Base-by-base conservation (phyloP, 2,888 invertebrate genomes). In the Drosophila demipolita region DNA sequence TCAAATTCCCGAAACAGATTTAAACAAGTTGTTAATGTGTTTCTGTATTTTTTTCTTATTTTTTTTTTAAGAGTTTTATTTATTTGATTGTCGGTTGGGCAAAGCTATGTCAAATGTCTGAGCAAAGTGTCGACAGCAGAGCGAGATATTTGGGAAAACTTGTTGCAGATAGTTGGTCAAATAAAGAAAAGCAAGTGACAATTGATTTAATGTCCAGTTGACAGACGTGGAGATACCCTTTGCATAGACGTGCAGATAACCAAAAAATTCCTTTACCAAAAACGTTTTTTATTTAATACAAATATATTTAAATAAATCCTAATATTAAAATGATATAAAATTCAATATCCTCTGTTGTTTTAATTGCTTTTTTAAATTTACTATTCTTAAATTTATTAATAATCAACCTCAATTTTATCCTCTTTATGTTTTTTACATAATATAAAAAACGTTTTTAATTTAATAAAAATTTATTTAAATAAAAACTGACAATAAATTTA, bases 81-180 rank as follows among this genome's bases (percentile, higher is more conserved):
- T 75, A 61, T 79, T 79, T 82, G 65, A 75, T 73, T 75, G 68
- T 71, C 80, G 15, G 17, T 9, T 62, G 61, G 23, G 54, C 63
- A 66, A 67, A 57, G 69, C 75, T 75, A 76, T 86, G 87, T 88
- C 89, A 78, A 73, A 70, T 63, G 69, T 66, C 63, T 55, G 54
- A 50, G 32, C 66, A 66, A 83, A 88, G 87, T 83, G 87, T 86
- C 90, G 87, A 87, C 87, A 90, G 72, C 75, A 53, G 49, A 48
- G 65, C 35, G 17, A 54, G 38, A 61, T 64, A 38, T 52, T 20
- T 60, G 36, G 35, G 29, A 48, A 66, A 57, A 55, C 3, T 40
- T 2, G 0, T 12, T 35, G 35, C 49, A 55, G 67, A 67, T 66
- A 54, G 53, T 65, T 74, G 20, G 35, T 53, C 48, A 66, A 42